Evolutionary conservation across 2,797 vertebrate genomes (phyloP), one percentile per base, ranked within the genome.

Genomic region (Arctocebus calabarensis): DNA sequence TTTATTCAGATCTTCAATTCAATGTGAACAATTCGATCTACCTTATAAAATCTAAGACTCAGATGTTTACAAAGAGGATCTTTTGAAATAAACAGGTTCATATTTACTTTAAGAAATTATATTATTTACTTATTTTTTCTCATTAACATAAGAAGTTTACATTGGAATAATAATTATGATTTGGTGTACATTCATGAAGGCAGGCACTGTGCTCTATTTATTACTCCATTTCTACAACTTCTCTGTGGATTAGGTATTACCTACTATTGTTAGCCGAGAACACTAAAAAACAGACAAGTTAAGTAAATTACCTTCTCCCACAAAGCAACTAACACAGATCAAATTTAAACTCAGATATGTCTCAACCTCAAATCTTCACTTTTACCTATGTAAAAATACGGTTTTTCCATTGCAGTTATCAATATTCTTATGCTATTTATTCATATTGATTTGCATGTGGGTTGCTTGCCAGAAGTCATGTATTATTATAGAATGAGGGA

Each of bases 11-110:
- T 48, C 12, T 48, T 48, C 45, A 48, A 48, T 48, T 48, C 45
- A 48, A 48, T 48, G 61, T 16, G 79, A 40, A 3, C 40, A 40
- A 40, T 40, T 40, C 40, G 5, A 84, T 88, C 3, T 20, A 94
- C n/a, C 92, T 89, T 85, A 66, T 32, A 57, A 84, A 77, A 61
- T 55, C 19, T 11, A 73, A 96, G 22, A 85, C 5, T 77, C 66
- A 52, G 37, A 62, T 82, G 12, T 45, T 70, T 77, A 90, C 45
- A 9, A 22, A 20, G 37, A 70, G 8, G 4, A 45, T 62, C 7
- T 16, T 64, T 55, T 74, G 45, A 91, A 73, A 11, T 61, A 59
- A 81, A 77, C 20, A 75, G 0, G 14, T 45, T 89, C 7, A 8
- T 88, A 45, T 77, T 27, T 78, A 64, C 13, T 22, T 78, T 77